Evolutionary conservation across 1,140 invertebrate species (phyloP), one percentile per base, ranked within the genome.

Genomic region (Leptinotarsa lineolata): DNA sequence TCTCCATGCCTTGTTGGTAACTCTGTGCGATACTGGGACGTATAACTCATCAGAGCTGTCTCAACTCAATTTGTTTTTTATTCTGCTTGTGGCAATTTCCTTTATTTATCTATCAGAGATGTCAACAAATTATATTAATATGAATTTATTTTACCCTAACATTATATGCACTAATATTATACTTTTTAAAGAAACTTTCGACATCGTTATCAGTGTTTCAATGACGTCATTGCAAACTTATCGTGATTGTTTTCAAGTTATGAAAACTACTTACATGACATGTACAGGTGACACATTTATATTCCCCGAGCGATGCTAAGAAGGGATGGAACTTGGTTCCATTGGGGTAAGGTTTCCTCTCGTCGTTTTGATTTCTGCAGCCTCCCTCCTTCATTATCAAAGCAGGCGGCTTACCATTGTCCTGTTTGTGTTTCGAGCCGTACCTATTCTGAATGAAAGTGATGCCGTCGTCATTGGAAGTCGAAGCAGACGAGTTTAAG

Each of bases 301-400:
- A 91, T 80, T 93, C 92, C 13, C 94, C 94, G 77, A 94, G 91
- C 12, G 92, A 92, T 79, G 91, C 91, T 68, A 96, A 88, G 11
- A 90, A 88, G 1, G 94, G 94, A 87, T 96, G 93, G 89, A 94
- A 96, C 81, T 94, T 92, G 78, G 91, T 90, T 12, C 94, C 94
- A 80, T 96, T 96, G 70, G 90, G 88, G 74, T 91, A 89, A 4
- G 92, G 90, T 20, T 91, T 88, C 54, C 88, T 88, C 30, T 76
- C 63, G 76, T 83, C 79, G 69, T 90, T 87, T 1, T 90, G 88
- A 80, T 92, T 92, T 81, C 89, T 91, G 84, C 93, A 94, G 12
- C 93, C 93, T n/a, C 93, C 93, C 64, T 89, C 88, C 3, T 89
- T 88, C 4, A 95, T 81, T 4, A 94, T 90, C 79, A 94, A 91